phyloP scores from a whole-genome alignment of 2,888 invertebrate species.

The Eubasilissa splendida region DNA sequence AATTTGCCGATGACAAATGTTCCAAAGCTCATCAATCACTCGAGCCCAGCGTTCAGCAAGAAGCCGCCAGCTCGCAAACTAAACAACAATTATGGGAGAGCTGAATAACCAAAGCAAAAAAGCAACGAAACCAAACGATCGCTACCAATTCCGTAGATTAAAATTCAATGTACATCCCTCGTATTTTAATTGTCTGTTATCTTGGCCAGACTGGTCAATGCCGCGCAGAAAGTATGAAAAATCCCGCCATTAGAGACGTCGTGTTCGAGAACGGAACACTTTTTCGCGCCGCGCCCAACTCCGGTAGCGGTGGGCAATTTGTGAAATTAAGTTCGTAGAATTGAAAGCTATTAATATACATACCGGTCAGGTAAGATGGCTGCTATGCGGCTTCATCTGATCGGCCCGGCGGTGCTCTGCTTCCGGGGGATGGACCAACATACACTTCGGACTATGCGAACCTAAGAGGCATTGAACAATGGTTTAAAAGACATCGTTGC shows the following conservation, averaged over 20 bases:
- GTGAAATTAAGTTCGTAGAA: constrained; percentile 75
- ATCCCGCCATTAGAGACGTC: constrained; percentile 10
- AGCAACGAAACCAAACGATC: background rate
- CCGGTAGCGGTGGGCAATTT: constrained; percentile 73
- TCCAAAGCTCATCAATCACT: constrained; percentile 7
- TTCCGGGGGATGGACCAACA: background rate
- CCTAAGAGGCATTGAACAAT: background rate
- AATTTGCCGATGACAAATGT: constrained; percentile 9
- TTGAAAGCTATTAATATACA: constrained; percentile 69
- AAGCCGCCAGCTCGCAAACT: too few species aligned
- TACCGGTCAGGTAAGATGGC: constrained; percentile 46
- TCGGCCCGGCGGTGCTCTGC: background rate
- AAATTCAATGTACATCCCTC: constrained; percentile 47
- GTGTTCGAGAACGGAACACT: background rate
- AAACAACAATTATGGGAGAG: background rate
- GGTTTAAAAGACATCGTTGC: background rate
- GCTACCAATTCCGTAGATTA: constrained; percentile 47
- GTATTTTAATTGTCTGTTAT: constrained; percentile 55
- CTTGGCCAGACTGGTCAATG: constrained; percentile 38
- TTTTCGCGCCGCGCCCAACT: constrained; percentile 58
- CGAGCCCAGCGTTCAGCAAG: background rate
- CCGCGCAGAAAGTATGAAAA: constrained; percentile 14
- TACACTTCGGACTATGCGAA: background rate
- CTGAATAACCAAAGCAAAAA: background rate
- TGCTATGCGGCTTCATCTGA: constrained; percentile 17